A percentile compares a stretch with the other conserved stretches of the same genome.
These are phyloP conservation scores for Galerucella nymphaeae DNA, from an alignment of 2,888 invertebrate species.

Conservation along the genomic window DNA sequence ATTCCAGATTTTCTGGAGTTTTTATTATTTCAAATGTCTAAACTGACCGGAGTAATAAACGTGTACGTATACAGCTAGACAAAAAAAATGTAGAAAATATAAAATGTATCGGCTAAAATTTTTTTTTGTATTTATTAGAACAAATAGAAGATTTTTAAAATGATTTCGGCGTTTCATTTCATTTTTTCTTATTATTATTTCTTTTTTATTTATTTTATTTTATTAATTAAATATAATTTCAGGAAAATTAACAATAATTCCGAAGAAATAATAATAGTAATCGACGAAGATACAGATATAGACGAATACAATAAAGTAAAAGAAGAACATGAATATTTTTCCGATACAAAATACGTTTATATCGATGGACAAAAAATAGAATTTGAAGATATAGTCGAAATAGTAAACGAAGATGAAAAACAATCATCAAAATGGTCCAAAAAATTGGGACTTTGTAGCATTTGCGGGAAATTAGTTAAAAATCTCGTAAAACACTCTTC, in stretches of 20 bases:
- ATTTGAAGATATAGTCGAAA: background rate
- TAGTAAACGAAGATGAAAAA: background rate
- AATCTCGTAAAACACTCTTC: constrained; percentile 32
- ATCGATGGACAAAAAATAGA: constrained; percentile 18
- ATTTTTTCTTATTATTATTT: background rate
- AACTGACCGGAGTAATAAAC: no score
- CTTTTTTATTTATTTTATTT: constrained; percentile 2
- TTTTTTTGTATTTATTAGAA: constrained; percentile 15
- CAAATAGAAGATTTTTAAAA: constrained; percentile 19
- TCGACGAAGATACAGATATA: constrained; percentile 15
- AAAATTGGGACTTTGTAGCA: constrained; percentile 36
- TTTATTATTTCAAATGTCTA: no score
- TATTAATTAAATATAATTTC: constrained; percentile 45
- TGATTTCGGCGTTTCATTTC: background rate
- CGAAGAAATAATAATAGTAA: constrained; percentile 46
- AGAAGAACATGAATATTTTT: background rate
- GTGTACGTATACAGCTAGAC: no score
- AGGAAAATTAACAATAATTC: constrained; percentile 32
- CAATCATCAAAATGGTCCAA: background rate
- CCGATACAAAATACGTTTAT: constrained; percentile 11
- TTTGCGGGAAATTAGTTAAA: constrained; percentile 43
- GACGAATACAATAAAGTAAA: constrained; percentile 8
- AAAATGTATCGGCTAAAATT: background rate
- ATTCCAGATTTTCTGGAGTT: no score
- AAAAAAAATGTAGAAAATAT: background rate